Conservation (phyloP, 2,113 vertebrate genomes). For the Myiagra hebetior region DNA sequence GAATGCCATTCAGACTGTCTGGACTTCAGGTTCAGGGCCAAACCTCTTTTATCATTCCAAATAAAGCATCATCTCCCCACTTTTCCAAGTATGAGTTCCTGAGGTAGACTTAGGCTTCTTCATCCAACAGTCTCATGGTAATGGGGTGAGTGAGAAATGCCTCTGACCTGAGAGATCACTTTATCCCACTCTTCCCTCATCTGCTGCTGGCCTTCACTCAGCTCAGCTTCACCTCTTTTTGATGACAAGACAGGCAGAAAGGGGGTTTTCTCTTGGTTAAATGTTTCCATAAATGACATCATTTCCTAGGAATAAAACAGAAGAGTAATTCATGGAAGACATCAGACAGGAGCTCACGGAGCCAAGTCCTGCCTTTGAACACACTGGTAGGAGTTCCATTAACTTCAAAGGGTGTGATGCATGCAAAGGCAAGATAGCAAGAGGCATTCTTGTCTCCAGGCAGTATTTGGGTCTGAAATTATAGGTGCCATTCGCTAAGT, state of each 20-base stretch:
- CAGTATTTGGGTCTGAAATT: not conserved
- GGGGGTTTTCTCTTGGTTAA: slow-evolving; percentile 80
- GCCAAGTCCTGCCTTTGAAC: not conserved
- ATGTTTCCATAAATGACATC: slow-evolving; percentile 85
- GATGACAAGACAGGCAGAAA: slow-evolving; percentile 80
- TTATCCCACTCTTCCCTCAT: slow-evolving; percentile 79
- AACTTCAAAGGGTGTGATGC: slow-evolving; percentile 22
- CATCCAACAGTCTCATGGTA: not conserved
- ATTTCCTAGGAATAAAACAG: slow-evolving; percentile 77
- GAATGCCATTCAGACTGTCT: not conserved
- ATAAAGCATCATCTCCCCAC: not conserved
- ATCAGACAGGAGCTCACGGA: not conserved
- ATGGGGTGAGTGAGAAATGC: not conserved
- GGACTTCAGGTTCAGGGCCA: not conserved
- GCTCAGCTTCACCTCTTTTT: slow-evolving; percentile 68
- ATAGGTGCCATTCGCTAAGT: not conserved
- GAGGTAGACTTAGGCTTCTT: not conserved
- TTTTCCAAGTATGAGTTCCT: not conserved
- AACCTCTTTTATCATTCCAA: not conserved
- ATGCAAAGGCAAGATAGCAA: not conserved
- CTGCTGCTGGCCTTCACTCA: slow-evolving; percentile 70
- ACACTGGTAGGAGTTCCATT: not conserved
- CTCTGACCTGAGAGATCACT: slow-evolving; percentile 80
- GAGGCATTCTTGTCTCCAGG: not conserved
- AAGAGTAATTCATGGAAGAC: not conserved